phyloP scores from a whole-genome alignment of 2,113 vertebrate species.

The Choloepus hoffmanni region DNA sequence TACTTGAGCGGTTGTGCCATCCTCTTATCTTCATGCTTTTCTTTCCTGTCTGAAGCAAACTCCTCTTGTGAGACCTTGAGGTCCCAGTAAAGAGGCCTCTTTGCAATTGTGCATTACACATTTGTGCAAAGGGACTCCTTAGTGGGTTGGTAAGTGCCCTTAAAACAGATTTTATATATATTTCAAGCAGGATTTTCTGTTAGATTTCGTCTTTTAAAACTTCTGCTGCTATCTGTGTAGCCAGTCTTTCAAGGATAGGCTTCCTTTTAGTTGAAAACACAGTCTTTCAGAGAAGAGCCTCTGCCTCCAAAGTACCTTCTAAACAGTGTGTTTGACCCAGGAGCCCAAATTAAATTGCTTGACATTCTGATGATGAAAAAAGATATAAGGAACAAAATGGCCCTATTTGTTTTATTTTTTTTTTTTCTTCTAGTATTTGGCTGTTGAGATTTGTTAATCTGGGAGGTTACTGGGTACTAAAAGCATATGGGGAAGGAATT shows the following conservation, averaged over 20 bases:
- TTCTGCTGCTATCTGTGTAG: constrained; percentile 63
- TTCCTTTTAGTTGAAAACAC: constrained; percentile 75
- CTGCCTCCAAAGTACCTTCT: background rate
- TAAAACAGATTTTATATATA: constrained; percentile 85
- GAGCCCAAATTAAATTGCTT: constrained; percentile 33
- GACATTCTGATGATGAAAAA: constrained; percentile 52
- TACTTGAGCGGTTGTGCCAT: constrained; percentile 70
- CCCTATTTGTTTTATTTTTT: constrained; percentile 56
- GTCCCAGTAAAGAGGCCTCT: constrained; percentile 73
- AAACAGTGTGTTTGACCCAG: constrained; percentile 21
- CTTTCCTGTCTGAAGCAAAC: constrained; percentile 84
- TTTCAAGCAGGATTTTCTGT: constrained; percentile 82
- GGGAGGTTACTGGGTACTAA: constrained; percentile 67
- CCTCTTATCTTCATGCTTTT: constrained; percentile 73
- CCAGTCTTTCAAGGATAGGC: constrained; percentile 78
- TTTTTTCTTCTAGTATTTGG: constrained; percentile 73
- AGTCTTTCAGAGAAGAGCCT: constrained; percentile 43
- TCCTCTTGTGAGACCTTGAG: constrained; percentile 83
- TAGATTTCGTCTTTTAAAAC: constrained; percentile 73
- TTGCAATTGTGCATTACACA: constrained; percentile 77
- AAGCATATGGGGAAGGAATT: constrained; percentile 70
- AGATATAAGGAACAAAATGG: constrained; percentile 70
- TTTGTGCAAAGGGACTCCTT: constrained; percentile 83
- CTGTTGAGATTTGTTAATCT: constrained; percentile 55
- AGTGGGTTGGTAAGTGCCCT: constrained; percentile 79